Conservation (phyloP, 2,797 vertebrate genomes). For the Danio jaintianensis region DNA sequence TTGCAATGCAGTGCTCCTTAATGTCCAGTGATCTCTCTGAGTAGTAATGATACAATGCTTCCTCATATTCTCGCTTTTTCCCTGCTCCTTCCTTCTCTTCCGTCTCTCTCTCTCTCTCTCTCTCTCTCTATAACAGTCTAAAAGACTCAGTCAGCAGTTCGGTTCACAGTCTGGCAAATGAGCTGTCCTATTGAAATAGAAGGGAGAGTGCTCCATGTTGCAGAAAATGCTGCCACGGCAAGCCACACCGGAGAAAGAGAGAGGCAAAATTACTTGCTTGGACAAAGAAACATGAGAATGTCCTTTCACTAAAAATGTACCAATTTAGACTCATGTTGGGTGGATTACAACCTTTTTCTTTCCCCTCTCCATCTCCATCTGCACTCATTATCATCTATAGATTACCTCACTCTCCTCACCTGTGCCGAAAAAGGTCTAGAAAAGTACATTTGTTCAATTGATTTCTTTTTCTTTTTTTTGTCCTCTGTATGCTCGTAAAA, state of each 20-base stretch:
- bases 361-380: slow-evolving; percentile 55
- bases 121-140: slow-evolving; percentile 71
- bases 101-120: slow-evolving; percentile 53
- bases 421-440: slow-evolving; percentile 19
- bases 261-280: slow-evolving; percentile 79
- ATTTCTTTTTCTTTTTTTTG: slow-evolving; percentile 60
- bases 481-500: slow-evolving; percentile 37
- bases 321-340: slow-evolving; percentile 77
- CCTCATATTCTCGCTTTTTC: slow-evolving; percentile 54
- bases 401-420: slow-evolving; percentile 62
- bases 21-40: slow-evolving; percentile 83
- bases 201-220: slow-evolving; percentile 78
- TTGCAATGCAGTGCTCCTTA: slow-evolving; percentile 77
- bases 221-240: slow-evolving; percentile 83
- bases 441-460: slow-evolving; percentile 32
- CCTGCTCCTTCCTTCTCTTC: slow-evolving; percentile 36
- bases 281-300: slow-evolving; percentile 83
- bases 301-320: slow-evolving; percentile 81
- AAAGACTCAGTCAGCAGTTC: slow-evolving; percentile 85
- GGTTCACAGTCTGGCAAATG: slow-evolving; percentile 83
- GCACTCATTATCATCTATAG: slow-evolving; percentile 70
- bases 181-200: slow-evolving; percentile 88
- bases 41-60: slow-evolving; percentile 78
- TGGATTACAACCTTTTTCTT: slow-evolving; percentile 75
- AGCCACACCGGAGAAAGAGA: slow-evolving; percentile 71